Evolutionary conservation across 2,113 vertebrate species (phyloP).

Genomic region (Oplegnathus fasciatus): DNA sequence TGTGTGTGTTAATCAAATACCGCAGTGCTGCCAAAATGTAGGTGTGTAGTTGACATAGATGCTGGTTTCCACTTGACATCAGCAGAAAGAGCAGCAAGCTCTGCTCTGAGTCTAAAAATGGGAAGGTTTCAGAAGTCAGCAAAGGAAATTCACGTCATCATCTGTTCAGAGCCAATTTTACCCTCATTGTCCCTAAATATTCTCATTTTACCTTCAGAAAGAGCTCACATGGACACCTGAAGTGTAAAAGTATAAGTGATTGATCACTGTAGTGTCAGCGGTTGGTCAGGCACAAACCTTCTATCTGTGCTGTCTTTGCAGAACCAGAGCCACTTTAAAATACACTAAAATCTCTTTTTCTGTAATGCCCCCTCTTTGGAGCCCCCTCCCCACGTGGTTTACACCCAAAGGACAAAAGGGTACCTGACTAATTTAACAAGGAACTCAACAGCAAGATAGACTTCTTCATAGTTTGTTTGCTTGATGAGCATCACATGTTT

Average conservation of each 20-base stretch:
- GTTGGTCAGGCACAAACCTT: background rate
- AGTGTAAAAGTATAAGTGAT: background rate
- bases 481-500: background rate
- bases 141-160: background rate
- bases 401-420: background rate
- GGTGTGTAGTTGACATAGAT: constrained; percentile 18
- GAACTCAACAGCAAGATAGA: background rate
- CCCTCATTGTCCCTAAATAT: background rate
- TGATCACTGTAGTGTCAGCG: background rate
- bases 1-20: background rate
- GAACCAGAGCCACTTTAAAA: background rate
- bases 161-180: background rate
- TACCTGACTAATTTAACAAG: background rate
- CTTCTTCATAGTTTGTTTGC: background rate
- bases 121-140: constrained; percentile 2
- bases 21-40: background rate
- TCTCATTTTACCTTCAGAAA: background rate
- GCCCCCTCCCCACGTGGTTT: too few relatives aligned
- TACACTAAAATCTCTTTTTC: too few relatives aligned
- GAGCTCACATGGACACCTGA: background rate
- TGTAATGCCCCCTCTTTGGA: too few relatives aligned
- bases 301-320: background rate
- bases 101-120: background rate
- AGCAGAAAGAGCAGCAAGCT: constrained; percentile 6
- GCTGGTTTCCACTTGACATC: constrained; percentile 47